Conservation (phyloP, 2,113 vertebrate genomes). For the Phycodurus eques region DNA sequence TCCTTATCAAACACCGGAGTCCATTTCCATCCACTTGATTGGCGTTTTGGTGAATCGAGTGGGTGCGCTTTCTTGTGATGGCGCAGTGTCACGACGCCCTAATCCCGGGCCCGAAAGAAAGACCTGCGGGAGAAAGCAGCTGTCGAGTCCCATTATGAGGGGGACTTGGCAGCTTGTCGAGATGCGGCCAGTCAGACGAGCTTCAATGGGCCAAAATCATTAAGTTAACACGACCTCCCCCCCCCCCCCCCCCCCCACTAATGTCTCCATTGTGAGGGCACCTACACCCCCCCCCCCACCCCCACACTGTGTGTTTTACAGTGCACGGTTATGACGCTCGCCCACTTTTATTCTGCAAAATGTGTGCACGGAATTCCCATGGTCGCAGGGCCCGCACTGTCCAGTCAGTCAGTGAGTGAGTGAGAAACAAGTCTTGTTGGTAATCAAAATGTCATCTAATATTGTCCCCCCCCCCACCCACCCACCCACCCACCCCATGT, state of each 20-base stretch:
- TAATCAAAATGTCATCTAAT: neutral
- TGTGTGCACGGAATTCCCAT: constrained; percentile 67
- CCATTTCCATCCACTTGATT: constrained; percentile 80
- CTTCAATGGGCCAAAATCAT: constrained; percentile 83
- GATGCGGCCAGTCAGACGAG: constrained; percentile 81
- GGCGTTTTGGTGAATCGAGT: constrained; percentile 75
- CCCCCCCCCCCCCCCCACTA: constrained; percentile 75
- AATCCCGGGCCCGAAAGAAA: constrained; percentile 77
- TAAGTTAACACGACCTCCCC: constrained; percentile 83
- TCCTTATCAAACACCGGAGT: constrained; percentile 46
- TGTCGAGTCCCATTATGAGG: constrained; percentile 82
- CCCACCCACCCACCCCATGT: neutral
- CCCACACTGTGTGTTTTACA: constrained; percentile 74
- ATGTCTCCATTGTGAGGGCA: constrained; percentile 81
- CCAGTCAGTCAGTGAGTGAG: constrained; percentile 6
- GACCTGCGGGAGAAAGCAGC: constrained; percentile 82
- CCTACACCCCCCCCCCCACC: constrained; percentile 78
- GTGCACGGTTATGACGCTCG: constrained; percentile 72
- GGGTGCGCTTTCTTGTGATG: constrained; percentile 75
- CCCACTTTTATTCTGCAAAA: constrained; percentile 67
- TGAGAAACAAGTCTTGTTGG: neutral
- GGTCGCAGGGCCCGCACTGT: constrained; percentile 45
- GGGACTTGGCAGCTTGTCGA: constrained; percentile 83
- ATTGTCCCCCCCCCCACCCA: neutral
- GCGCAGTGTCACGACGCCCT: constrained; percentile 77